Evolutionary conservation across 2,888 invertebrate species (phyloP).

Genomic region (Tenthredo amoena): DNA sequence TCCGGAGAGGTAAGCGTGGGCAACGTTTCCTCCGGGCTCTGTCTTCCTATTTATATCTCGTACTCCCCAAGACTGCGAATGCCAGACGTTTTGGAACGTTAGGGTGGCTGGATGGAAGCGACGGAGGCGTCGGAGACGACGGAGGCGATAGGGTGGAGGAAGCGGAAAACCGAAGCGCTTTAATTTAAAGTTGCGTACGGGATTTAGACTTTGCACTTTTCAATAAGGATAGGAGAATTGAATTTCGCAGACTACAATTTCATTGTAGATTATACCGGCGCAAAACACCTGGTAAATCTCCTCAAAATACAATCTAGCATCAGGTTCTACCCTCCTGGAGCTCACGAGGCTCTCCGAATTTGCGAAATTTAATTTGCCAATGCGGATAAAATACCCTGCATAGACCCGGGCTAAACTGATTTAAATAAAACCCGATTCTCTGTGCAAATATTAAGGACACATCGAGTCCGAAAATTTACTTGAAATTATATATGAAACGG

Average conservation of each 20-base stretch:
- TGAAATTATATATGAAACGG: neutral
- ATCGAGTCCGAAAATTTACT: neutral
- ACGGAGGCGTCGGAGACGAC: conserved; percentile 32
- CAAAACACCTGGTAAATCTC: conserved; percentile 19
- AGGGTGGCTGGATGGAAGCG: conserved; percentile 27
- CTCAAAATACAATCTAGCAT: conserved; percentile 21
- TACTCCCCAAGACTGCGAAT: conserved; percentile 46
- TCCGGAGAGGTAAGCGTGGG: conserved; percentile 9
- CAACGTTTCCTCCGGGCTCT: conserved; percentile 12
- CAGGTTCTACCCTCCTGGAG: neutral
- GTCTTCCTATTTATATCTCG: conserved; percentile 51
- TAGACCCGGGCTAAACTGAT: neutral
- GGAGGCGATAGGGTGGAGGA: conserved; percentile 26
- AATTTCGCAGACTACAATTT: conserved; percentile 47
- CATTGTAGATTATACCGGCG: conserved; percentile 20
- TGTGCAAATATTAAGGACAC: neutral
- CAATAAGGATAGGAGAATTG: conserved; percentile 52
- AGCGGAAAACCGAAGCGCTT: conserved; percentile 56
- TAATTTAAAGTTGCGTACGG: conserved; percentile 69
- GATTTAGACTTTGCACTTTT: conserved; percentile 59
- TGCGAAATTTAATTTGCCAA: neutral
- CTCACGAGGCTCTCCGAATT: neutral
- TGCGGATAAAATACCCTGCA: neutral
- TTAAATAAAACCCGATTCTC: neutral
- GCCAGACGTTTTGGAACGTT: conserved; percentile 46